Evolutionary conservation across 2,888 invertebrate species (phyloP), one percentile per base, ranked within the genome.

Genomic region (Dione vanillae): DNA sequence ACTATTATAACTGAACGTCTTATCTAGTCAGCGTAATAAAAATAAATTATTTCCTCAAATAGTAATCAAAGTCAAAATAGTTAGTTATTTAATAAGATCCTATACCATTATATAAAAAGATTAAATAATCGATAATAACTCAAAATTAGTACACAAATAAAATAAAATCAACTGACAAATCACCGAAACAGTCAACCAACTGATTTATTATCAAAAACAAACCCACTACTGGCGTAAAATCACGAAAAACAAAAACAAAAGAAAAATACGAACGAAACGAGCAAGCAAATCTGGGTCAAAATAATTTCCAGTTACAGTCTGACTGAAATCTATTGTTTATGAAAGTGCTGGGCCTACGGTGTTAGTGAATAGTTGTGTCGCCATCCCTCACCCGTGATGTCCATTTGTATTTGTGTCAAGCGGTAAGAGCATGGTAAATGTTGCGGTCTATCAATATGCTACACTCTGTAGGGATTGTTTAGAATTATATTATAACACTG

Each of bases 311-410:
- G 27, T 35, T 45, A 56, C 61, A 45, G 61, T n/a, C n/a, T 7
- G n/a, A 61, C 27, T 45, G 27, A 45, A 45, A n/a, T 35, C 61
- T 45, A 61, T 61, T 45, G 61, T 61, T 40, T 40, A 61, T 61
- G 45, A 45, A 59, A 59, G 43, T 56, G 27, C 27, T 2, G 27
- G 27, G 27, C 27, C 2, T 2, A 43, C 27, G 3, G 43, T 61
- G 35, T 27, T 43, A 68, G 62, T 68, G 62, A 43, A 68, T 62
- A 62, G 68, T 19, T 43, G 62, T 68, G 68, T 68, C 52, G 51
- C 45, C 68, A 54, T 69, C 9, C 47, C 43, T 69, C 68, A 69
- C 40, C 49, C 14, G 35, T 49, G 19, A 40, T 20, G 47, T 49
- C 37, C 40, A 37, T 49, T 49, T 64, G 49, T 40, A 37, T 14